Evolutionary conservation across 2,888 invertebrate species (phyloP), one percentile per base, ranked within the genome.

Genomic region (Tromatobia lineatoria): DNA sequence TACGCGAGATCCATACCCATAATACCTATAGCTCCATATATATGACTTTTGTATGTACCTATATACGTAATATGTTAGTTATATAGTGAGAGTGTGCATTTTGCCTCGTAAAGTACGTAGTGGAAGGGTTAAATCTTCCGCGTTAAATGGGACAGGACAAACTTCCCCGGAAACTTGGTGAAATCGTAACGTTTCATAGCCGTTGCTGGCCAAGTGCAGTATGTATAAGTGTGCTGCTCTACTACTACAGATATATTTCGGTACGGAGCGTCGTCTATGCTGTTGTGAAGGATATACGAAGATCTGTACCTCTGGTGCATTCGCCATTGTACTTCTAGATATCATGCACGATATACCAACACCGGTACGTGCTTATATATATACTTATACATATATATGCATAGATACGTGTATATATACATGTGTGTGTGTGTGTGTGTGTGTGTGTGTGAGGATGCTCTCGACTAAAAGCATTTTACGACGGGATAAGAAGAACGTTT

Each of bases 71-170:
- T 45, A 71, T 42, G 52, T 42, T 69, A 42, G 45, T 57, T 42
- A 80, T 66, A 45, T 25, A 59, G 57, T 13, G 25, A 18, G 42
- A 67, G 69, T 70, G 61, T 77, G 47, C 67, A 78, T 73, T 47
- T 54, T 78, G 78, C 86, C 87, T 91, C 91, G 90, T 91, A 90
- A 91, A 91, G 83, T 85, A 89, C 88, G 70, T 77, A 80, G 88
- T 88, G 88, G 89, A 91, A 90, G 90, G 90, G 89, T 91, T 91
- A 91, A 91, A 91, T 91, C 91, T 91, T 89, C 83, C 88, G 87
- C 88, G 90, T 87, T 89, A 90, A 91, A 91, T 90, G 90, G 88
- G 86, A 89, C 88, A 89, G 86, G 90, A 90, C 88, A 88, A 88
- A 90, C 88, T 90, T 90, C 81, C 87, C 88, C 86, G 90, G 88